These are phyloP conservation scores for Gopherus evgoodei DNA, from an alignment of 2,113 vertebrate genomes.

Conservation along the genomic window DNA sequence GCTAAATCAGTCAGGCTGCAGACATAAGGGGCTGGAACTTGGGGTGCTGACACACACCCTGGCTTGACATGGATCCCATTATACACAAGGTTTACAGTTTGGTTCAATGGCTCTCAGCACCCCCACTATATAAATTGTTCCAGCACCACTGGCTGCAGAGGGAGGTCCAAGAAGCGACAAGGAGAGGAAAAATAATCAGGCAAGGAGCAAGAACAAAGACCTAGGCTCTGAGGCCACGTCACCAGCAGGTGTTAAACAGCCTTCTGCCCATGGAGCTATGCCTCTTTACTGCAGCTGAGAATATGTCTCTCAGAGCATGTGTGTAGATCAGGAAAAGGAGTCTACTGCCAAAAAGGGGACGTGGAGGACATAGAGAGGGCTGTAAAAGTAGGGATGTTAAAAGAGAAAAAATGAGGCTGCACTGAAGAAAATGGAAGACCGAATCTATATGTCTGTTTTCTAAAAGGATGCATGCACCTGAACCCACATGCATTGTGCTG, in stretches of 20 bases:
- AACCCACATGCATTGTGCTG: not conserved
- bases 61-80: too few species aligned
- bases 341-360: not conserved
- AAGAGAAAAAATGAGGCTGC: not conserved
- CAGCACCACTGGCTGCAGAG: not conserved
- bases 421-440: not conserved
- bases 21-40: too few species aligned
- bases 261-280: not conserved
- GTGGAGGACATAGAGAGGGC: not conserved
- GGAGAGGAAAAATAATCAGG: not conserved
- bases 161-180: not conserved
- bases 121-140: too few species aligned
- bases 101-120: too few species aligned
- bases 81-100: too few species aligned
- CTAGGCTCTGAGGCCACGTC: not conserved
- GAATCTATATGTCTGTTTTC: not conserved
- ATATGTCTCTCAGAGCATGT: fast-evolving
- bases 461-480: not conserved
- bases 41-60: too few species aligned
- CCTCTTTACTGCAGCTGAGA: not conserved
- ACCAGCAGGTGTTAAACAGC: not conserved
- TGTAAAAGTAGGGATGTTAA: not conserved
- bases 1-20: conserved; percentile 1
- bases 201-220: not conserved
- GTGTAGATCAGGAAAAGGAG: not conserved